phyloP scores from a whole-genome alignment of 2,888 invertebrate genomes.

The Coenonympha arcania region DNA sequence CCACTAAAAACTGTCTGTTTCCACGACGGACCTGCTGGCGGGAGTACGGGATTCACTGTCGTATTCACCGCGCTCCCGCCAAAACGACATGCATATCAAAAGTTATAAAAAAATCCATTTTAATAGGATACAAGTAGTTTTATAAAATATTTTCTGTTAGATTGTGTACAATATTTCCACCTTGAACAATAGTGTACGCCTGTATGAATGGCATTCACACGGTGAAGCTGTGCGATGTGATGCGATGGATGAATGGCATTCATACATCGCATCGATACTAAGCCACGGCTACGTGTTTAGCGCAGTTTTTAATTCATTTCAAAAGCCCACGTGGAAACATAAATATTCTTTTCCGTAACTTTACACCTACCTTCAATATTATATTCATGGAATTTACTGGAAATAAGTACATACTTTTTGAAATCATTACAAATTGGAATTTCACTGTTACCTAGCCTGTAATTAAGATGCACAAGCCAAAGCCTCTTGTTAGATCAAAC shows the following conservation, averaged over 20 bases:
- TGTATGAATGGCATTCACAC: slow-evolving; percentile 1
- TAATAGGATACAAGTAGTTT: not conserved
- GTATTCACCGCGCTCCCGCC: no score
- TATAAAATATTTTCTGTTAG: slow-evolving; percentile 16
- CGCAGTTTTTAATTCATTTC: slow-evolving; percentile 4
- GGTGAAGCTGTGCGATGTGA: slow-evolving; percentile 10
- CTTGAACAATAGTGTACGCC: slow-evolving; percentile 15
- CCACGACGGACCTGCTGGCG: no score
- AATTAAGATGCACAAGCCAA: no score
- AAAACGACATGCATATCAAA: no score
- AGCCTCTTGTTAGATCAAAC: no score
- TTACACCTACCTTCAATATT: no score
- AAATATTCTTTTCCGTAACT: not conserved
- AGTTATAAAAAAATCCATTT: no score
- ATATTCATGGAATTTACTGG: not conserved
- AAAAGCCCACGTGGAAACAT: slow-evolving; percentile 1
- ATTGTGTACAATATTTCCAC: slow-evolving; percentile 14
- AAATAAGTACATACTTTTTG: not conserved
- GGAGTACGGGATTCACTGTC: no score
- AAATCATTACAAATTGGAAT: no score
- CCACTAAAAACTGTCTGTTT: no score
- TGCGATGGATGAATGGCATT: slow-evolving; percentile 4
- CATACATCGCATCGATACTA: slow-evolving; percentile 5
- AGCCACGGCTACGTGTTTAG: not conserved
- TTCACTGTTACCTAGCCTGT: no score